Conservation (phyloP, 2,888 invertebrate genomes). For the Neoascia interrupta region DNA sequence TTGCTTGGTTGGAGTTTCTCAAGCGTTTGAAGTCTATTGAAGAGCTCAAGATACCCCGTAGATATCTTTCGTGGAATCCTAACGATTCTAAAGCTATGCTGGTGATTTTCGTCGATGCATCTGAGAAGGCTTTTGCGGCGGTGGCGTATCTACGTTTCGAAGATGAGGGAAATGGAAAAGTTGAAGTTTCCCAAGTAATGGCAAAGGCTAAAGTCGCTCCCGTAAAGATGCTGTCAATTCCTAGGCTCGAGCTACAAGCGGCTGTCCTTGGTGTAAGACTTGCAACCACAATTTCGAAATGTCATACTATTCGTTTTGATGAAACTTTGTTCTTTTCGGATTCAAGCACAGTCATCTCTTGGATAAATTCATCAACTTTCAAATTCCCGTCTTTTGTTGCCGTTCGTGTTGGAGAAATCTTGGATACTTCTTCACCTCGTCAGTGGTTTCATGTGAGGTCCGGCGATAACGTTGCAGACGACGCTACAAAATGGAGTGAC, state of each 20-base stretch:
- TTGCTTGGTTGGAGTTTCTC: too few relatives aligned
- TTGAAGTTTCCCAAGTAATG: too few relatives aligned
- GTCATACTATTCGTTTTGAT: neutral
- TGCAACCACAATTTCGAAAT: neutral
- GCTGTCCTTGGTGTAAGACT: constrained; percentile 1
- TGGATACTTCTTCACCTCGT: neutral
- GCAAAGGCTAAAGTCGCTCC: too few relatives aligned
- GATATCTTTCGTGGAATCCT: too few relatives aligned
- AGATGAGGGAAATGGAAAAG: too few relatives aligned
- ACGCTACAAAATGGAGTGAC: constrained; percentile 1
- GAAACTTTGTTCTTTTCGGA: neutral
- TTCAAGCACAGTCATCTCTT: neutral
- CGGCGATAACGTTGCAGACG: neutral
- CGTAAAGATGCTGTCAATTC: constrained; percentile 2
- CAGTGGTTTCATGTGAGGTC: constrained; percentile 3
- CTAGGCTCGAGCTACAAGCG: neutral
- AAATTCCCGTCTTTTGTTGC: neutral
- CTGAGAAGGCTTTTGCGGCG: too few relatives aligned
- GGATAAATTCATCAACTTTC: too few relatives aligned
- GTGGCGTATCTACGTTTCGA: too few relatives aligned
- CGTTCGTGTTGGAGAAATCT: constrained; percentile 6
- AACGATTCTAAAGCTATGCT: too few relatives aligned
- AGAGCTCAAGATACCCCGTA: too few relatives aligned
- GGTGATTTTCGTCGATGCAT: too few relatives aligned
- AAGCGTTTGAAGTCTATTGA: too few relatives aligned